Conservation (phyloP, 2,888 invertebrate genomes). For the Sinotaia quadrata region DNA sequence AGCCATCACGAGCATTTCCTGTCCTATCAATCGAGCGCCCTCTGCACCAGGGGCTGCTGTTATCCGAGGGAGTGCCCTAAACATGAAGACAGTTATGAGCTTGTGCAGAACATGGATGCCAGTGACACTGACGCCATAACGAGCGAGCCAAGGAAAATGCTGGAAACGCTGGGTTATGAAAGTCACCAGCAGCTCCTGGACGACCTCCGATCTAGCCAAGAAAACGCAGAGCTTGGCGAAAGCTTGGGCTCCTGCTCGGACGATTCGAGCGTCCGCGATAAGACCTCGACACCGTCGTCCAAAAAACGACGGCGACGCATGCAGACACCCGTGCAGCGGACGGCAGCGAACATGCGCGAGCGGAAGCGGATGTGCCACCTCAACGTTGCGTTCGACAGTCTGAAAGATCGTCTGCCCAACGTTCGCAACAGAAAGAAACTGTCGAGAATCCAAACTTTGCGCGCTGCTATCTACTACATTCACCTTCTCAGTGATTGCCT, state of each 20-base stretch:
- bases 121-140: neutral
- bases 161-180: conserved; percentile 4
- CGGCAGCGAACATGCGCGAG: conserved; percentile 93
- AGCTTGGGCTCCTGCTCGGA: neutral
- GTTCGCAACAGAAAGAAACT: conserved; percentile 89
- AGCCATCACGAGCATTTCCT: neutral
- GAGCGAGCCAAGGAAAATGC: neutral
- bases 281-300: neutral
- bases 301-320: conserved; percentile 76
- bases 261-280: neutral
- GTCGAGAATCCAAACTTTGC: conserved; percentile 93
- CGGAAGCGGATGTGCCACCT: conserved; percentile 94
- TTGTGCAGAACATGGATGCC: neutral
- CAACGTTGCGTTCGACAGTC: conserved; percentile 93
- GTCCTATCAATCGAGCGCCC: neutral
- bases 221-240: neutral
- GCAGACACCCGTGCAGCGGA: conserved; percentile 81
- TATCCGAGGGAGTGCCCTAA: neutral
- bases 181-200: neutral
- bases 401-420: conserved; percentile 87
- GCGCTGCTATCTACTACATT: conserved; percentile 92
- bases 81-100: neutral
- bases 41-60: neutral
- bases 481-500: conserved; percentile 20
- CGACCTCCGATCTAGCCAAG: neutral